Conservation (phyloP, 2,888 invertebrate species). For the Clunio marinus region DNA sequence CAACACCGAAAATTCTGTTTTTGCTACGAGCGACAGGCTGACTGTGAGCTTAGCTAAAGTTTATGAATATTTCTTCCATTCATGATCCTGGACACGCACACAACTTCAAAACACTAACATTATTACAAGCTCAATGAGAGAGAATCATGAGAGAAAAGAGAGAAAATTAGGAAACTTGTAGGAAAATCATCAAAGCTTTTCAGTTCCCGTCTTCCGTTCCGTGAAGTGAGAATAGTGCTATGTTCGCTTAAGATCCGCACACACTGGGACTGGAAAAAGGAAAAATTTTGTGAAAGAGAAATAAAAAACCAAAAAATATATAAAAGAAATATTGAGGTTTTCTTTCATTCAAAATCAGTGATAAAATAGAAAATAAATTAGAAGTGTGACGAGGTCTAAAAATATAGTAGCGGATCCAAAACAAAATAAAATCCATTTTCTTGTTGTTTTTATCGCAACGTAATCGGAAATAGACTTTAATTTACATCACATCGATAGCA, state of each 20-base stretch:
- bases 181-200: constrained; percentile 2
- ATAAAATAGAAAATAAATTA: not conserved
- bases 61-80: constrained; percentile 6
- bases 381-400: not conserved
- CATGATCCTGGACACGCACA: constrained; percentile 25
- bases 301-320: too few relatives aligned
- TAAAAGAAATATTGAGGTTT: constrained; percentile 7
- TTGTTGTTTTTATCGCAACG: too few relatives aligned
- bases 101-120: not conserved
- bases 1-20: not conserved
- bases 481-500: too few relatives aligned
- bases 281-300: not conserved
- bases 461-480: too few relatives aligned
- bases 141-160: not conserved
- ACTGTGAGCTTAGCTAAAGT: not conserved
- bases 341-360: not conserved
- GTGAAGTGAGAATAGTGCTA: constrained; percentile 33
- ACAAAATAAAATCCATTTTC: too few relatives aligned
- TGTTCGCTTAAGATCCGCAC: constrained; percentile 24
- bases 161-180: not conserved
- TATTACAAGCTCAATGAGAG: not conserved
- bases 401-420: not conserved
- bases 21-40: not conserved
- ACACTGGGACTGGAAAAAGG: constrained; percentile 21
- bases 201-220: constrained; percentile 42